phyloP scores from a whole-genome alignment of 2,888 invertebrate species.

The Sipha maydis region DNA sequence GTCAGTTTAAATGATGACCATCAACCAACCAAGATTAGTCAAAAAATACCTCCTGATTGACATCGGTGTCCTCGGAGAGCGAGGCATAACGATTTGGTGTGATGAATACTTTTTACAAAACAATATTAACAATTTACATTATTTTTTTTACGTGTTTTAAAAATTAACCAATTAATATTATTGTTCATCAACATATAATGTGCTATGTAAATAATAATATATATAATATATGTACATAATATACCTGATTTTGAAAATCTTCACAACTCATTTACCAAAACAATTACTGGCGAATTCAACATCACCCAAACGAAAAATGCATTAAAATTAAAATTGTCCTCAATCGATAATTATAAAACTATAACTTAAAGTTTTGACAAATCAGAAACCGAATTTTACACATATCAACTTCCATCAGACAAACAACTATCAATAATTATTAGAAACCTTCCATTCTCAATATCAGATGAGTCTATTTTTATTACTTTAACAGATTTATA shows the following conservation, averaged over 20 bases:
- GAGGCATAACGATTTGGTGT: no score
- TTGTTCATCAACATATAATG: no score
- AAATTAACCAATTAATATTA: no score
- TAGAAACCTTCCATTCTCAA: background rate
- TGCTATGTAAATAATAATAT: no score
- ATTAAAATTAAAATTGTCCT: background rate
- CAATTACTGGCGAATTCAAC: background rate
- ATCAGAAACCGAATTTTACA: background rate
- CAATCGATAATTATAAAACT: background rate
- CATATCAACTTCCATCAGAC: background rate
- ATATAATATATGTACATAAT: no score
- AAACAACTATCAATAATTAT: background rate
- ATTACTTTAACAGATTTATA: no score
- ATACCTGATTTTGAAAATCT: background rate
- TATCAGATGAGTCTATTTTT: no score
- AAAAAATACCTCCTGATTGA: background rate
- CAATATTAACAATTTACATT: no score
- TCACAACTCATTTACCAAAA: background rate
- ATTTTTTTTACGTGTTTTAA: no score
- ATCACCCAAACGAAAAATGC: background rate
- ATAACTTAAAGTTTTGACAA: background rate
- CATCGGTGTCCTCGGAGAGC: no score
- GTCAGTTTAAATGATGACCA: background rate
- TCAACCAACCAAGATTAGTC: background rate
- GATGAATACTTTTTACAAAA: no score